These are phyloP conservation scores for Watsonalla binaria DNA, from an alignment of 2,888 invertebrate genomes.

Conservation along the genomic window DNA sequence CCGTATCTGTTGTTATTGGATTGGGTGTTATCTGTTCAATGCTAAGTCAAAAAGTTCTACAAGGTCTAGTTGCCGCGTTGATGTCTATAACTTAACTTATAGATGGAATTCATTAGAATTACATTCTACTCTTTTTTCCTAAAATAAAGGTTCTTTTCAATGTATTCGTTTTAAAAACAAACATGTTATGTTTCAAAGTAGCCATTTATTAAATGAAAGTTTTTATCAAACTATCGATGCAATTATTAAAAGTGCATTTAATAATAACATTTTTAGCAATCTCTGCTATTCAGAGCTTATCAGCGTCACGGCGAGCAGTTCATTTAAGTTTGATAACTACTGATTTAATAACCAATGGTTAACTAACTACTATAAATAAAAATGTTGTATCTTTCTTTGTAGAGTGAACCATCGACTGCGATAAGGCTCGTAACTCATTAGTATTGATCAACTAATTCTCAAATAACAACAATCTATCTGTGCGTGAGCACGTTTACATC, in stretches of 20 bases:
- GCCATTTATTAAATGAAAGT: too few species aligned
- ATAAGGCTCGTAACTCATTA: background rate
- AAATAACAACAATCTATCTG: conserved; percentile 44
- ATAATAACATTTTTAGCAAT: background rate
- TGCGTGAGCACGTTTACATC: conserved; percentile 56
- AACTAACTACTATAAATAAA: background rate
- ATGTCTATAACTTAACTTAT: too few species aligned
- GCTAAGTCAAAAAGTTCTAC: too few species aligned
- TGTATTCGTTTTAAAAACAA: too few species aligned
- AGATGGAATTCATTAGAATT: too few species aligned
- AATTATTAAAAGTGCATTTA: background rate
- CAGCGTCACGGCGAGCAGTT: conserved; percentile 6
- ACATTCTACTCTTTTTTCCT: too few species aligned
- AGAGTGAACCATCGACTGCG: background rate
- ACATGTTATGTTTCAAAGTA: too few species aligned
- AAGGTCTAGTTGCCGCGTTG: too few species aligned
- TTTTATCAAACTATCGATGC: too few species aligned
- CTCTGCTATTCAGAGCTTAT: conserved; percentile 10
- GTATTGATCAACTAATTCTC: conserved; percentile 12
- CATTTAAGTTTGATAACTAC: background rate
- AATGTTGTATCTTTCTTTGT: background rate
- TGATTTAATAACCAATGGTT: background rate
- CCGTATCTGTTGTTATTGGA: too few species aligned
- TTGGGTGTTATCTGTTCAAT: too few species aligned
- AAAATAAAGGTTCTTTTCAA: too few species aligned